Percentiles rank a stretch among this genome's conserved stretches.
These are phyloP conservation scores for Alectoris magna DNA, from an alignment of 2,797 vertebrate species.

Conservation along the genomic window DNA sequence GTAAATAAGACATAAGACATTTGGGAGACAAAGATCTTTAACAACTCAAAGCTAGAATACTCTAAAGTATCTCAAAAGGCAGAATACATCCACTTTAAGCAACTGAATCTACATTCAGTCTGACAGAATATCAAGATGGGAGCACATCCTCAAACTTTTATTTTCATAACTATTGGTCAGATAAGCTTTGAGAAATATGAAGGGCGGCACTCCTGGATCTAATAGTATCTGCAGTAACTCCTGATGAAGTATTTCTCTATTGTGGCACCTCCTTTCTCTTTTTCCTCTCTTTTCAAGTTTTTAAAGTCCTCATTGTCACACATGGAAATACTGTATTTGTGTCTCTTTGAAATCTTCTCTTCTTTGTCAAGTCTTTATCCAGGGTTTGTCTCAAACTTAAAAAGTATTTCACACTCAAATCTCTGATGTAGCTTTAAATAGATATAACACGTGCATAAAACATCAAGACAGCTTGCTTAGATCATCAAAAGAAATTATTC, in stretches of 20 bases:
- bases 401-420: constrained; percentile 17
- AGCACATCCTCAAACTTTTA: background rate
- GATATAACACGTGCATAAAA: background rate
- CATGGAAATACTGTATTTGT: background rate
- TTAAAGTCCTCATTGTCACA: background rate
- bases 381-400: background rate
- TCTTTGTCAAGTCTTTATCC: background rate
- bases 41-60: background rate
- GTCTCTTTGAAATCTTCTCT: background rate
- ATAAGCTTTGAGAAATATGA: background rate
- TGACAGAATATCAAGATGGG: background rate
- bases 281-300: background rate
- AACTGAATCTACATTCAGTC: background rate
- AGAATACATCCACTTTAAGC: background rate
- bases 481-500: constrained; percentile 54
- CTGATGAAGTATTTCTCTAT: background rate
- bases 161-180: background rate
- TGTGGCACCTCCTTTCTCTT: background rate
- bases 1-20: background rate
- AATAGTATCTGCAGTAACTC: background rate
- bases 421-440: constrained; percentile 7
- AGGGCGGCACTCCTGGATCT: background rate
- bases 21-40: background rate
- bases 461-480: background rate
- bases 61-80: background rate